These are phyloP conservation scores for Vulpes vulpes DNA, from an alignment of 2,113 vertebrate genomes.

Conservation along the genomic window DNA sequence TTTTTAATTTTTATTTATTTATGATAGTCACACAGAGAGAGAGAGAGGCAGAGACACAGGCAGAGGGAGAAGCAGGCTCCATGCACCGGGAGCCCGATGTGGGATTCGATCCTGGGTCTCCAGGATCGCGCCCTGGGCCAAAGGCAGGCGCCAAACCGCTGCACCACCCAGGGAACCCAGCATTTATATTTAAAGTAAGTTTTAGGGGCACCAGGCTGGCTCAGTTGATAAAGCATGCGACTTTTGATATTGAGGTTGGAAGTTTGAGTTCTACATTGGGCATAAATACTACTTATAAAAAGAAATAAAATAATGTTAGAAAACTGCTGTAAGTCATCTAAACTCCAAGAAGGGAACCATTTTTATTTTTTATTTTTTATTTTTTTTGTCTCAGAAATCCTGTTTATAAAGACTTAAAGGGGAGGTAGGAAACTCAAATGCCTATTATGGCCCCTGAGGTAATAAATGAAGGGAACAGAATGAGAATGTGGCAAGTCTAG, in stretches of 20 bases:
- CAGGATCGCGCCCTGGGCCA: no score
- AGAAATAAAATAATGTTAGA: not conserved
- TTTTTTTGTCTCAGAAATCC: not conserved
- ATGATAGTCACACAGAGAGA: no score
- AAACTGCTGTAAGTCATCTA: not conserved
- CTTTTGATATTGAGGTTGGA: not conserved
- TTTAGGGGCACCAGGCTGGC: not conserved
- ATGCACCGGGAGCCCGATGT: no score
- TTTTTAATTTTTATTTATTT: no score
- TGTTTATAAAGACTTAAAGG: not conserved
- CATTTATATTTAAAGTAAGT: slow-evolving; percentile 23
- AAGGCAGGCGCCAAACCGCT: no score
- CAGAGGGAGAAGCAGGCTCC: no score
- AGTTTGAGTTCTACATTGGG: not conserved
- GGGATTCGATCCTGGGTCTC: no score
- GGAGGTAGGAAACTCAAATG: not conserved
- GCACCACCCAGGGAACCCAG: no score
- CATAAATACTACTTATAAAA: not conserved
- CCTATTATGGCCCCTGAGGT: not conserved
- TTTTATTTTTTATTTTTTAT: not conserved
- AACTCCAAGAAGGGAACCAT: not conserved
- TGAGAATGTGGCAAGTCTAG: not conserved
- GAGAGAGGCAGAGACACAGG: no score
- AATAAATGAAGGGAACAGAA: not conserved
- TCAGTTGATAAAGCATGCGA: not conserved